Evolutionary conservation across 2,113 vertebrate genomes (phyloP), one percentile per base, ranked within the genome.

Genomic region (Chunga burmeisteri): DNA sequence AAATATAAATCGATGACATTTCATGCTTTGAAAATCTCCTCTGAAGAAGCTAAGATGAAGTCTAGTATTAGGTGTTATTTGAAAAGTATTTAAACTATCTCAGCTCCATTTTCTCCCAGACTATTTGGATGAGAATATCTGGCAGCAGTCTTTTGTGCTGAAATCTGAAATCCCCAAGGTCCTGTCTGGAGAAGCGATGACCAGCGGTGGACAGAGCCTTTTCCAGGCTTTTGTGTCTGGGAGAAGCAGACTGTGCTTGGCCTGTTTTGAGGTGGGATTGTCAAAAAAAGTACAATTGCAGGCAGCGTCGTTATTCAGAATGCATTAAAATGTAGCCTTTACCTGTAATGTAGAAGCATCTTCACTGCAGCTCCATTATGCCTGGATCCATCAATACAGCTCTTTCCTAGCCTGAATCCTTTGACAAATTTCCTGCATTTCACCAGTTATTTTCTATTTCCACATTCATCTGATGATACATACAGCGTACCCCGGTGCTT

Each of bases 151-250:
- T 59, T 81, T n/a, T 53, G 12, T 62, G 42, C n/a, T 55, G 77
- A 49, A 49, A 63, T 32, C 52, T 18, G 42, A 49, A 79, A 63
- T 16, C 40, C 4, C 19, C 63, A 18, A 71, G 25, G 47, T 59
- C 32, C 29, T 67, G 10, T 10, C 40, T 81, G 44, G 34, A 73
- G 68, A 53, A 83, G 10, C 0, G 2, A 70, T n/a, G 50, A n/a
- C 16, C 58, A 56, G 34, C 0, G 3, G 25, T 50, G 65, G 50
- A 9, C 30, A 74, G 15, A n/a, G 10, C 5, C 4, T 0, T n/a
- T 50, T 49, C 50, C 63, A 83, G 40, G 30, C 7, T 89, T 65
- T 68, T 5, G 29, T 68, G 6, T 20, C 40, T 61, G 68, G 32
- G 17, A 55, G 26, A 89, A 65, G 22, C 42, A 38, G 46, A 4